phyloP scores from a whole-genome alignment of 2,113 vertebrate genomes.

The Shinisaurus crocodilurus region DNA sequence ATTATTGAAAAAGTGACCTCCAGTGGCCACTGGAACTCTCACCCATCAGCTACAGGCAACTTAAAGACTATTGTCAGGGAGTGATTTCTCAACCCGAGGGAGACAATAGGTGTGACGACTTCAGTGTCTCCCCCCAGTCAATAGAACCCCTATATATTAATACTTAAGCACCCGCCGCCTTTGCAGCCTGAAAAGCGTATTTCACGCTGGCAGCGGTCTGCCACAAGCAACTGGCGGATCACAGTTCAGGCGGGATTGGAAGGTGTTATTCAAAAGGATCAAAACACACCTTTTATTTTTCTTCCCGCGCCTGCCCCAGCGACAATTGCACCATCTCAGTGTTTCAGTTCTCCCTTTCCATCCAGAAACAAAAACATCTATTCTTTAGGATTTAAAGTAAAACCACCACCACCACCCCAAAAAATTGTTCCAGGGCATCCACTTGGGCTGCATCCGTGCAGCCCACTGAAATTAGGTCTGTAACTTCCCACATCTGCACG shows the following conservation, averaged over 20 bases:
- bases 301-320: not conserved
- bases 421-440: not conserved
- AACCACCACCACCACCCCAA: no score
- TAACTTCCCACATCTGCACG: not conserved
- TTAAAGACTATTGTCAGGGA: conserved; percentile 12
- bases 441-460: not conserved
- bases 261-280: not conserved
- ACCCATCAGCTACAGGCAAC: conserved; percentile 74
- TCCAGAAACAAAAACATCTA: not conserved
- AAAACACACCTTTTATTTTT: not conserved
- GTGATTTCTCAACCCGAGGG: not conserved
- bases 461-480: not conserved
- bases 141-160: not conserved
- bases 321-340: not conserved
- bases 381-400: not conserved
- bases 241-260: not conserved
- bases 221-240: no score
- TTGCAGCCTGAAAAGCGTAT: not conserved
- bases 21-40: conserved; percentile 77
- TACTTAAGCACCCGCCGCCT: not conserved
- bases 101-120: not conserved
- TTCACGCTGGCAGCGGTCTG: not conserved
- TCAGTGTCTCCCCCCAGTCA: not conserved
- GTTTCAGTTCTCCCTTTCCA: not conserved
- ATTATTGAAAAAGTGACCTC: conserved; percentile 80